Evolutionary conservation across 64 coral and sea anemone species (phyloP).

Genomic region (Montipora efflorescens): DNA sequence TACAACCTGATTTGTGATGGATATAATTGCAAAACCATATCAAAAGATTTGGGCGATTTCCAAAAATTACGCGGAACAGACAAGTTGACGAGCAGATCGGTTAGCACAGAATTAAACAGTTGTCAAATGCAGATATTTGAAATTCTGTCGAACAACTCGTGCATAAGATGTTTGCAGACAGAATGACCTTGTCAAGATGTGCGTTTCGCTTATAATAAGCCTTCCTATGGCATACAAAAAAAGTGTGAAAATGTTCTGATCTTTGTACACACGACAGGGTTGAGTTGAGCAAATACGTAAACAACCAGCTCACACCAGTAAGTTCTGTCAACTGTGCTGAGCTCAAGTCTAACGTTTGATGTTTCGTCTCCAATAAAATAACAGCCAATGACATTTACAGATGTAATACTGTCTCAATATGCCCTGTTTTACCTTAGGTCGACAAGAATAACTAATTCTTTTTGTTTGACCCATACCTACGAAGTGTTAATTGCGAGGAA

Average conservation of each 20-base stretch:
- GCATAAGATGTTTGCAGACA: background rate
- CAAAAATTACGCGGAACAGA: conserved; percentile 34
- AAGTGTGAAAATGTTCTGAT: background rate
- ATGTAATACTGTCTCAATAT: background rate
- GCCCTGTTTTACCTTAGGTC: background rate
- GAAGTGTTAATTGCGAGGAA: background rate
- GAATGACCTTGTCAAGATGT: background rate
- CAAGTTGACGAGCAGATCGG: background rate
- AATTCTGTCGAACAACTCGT: conserved; percentile 46
- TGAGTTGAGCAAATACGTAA: background rate
- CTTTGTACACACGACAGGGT: background rate
- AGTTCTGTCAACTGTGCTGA: background rate
- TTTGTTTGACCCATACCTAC: background rate
- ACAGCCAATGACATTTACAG: background rate
- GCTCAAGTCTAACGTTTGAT: background rate
- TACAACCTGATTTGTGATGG: background rate
- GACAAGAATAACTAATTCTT: background rate
- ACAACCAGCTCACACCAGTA: background rate
- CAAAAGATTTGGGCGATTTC: background rate
- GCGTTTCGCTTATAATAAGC: background rate
- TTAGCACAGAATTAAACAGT: conserved; percentile 38
- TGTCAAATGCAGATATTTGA: conserved; percentile 19
- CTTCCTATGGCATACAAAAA: background rate
- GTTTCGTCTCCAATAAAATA: conserved; percentile 19
- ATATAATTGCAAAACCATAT: conserved; percentile 5